Conservation (phyloP, 1,140 invertebrate species). For the Drosophila gunungcola region DNA sequence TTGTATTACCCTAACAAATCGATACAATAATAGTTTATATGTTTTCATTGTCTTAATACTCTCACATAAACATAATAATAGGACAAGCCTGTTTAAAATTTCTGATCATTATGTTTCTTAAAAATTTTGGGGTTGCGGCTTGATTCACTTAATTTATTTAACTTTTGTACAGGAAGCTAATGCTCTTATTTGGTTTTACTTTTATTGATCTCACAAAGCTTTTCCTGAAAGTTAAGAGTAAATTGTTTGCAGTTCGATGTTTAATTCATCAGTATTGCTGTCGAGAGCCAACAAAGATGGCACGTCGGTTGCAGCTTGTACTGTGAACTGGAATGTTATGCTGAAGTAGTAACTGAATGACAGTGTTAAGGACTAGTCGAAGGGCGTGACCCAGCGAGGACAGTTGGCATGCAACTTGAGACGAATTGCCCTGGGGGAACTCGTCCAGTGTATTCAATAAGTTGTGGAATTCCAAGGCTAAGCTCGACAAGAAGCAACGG, state of each 20-base stretch:
- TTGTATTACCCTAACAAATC: no score
- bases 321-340: slow-evolving; percentile 2
- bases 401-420: slow-evolving; percentile 1
- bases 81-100: no score
- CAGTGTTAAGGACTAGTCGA: slow-evolving; percentile 11
- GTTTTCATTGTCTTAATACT: no score
- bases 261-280: slow-evolving; percentile 24
- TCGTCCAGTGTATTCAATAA: slow-evolving; percentile 11
- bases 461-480: slow-evolving; percentile 7
- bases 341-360: slow-evolving; percentile 33
- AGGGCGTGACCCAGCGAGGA: slow-evolving; percentile 12
- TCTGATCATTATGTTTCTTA: no score
- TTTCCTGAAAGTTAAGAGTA: slow-evolving; percentile 1
- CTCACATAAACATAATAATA: no score
- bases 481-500: slow-evolving; percentile 3
- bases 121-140: no score
- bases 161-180: no score
- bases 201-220: slow-evolving; percentile 36
- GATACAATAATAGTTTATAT: no score
- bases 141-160: no score
- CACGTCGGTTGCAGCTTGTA: slow-evolving; percentile 56
- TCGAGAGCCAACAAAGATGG: slow-evolving; percentile 48
- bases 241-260: slow-evolving; percentile 31
- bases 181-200: not conserved
- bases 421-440: slow-evolving; percentile 3